Evolutionary conservation across 2,113 vertebrate genomes (phyloP), one percentile per base, ranked within the genome.

Genomic region (Petromus typicus): DNA sequence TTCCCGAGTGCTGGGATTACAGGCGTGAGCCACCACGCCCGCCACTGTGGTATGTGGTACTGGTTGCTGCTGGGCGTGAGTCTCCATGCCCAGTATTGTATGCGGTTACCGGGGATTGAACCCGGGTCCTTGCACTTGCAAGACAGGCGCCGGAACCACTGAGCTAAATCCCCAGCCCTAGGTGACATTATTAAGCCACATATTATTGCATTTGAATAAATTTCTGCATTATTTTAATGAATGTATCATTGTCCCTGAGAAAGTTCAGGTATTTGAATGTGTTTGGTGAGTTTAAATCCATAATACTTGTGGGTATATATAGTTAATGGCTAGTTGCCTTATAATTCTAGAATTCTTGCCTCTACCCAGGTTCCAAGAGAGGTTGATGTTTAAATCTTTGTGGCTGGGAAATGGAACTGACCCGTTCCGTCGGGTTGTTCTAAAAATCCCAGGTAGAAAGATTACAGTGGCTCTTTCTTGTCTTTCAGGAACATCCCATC

Each of bases 351-450:
- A 34, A 22, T 64, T 95, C 40, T 89, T 0, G 87, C 48, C 34
- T 64, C 83, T 34, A 93, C 10, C 18, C 3, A 40, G 37, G 1
- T 84, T 80, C 63, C 37, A 80, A 51, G n/a, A 34, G 94, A 87
- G 83, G 73, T 32, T 94, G 56, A 27, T 71, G 37, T 87, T 94
- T 95, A 90, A 91, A 76, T 94, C 25, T 78, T 76, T 61, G 56
- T 87, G 57, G 40, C 11, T 84, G 16, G 67, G 73, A 89, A 54
- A n/a, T 91, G 2, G 80, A 89, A 86, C 54, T 76, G 57, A 85
- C 11, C 22, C 51, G 54, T 88, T 92, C 12, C 34, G 75, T 2
- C 54, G 66, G 17, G 27, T 45, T 86, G 1, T 83, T 56, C 54
- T 87, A 88, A 89, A 93, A 66, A 25, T 5, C 17, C 61, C 40